Evolutionary conservation across 2,797 vertebrate species (phyloP), one percentile per base, ranked within the genome.

Genomic region (Oreochromis grahami): DNA sequence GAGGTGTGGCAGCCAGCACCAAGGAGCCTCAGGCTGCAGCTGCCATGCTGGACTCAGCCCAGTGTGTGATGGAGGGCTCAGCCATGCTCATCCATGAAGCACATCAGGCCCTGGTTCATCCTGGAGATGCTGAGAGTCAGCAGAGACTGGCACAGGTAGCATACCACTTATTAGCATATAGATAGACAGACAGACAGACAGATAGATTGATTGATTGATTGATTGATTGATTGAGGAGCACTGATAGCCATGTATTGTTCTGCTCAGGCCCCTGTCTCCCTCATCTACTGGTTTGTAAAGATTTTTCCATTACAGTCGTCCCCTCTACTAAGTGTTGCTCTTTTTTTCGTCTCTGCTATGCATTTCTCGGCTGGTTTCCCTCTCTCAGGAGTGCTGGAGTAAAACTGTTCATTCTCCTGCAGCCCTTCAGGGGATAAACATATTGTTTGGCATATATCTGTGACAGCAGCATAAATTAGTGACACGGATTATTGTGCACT

Each of bases 61-160:
- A 98, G 83, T 98, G 98, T 6, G 99, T 99, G 80, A 99, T 99
- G 98, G 98, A 99, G 88, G 98, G 98, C 80, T 99, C 99, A 0
- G 98, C 98, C 34, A 97, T 99, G 96, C 97, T 99, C 81, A 99
- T 99, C 89, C 98, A 99, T 5, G 98, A 99, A 90, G 98, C 98
- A 24, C 98, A 99, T 89, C 97, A 99, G 95, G 98, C 99, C 21
- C 95, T 99, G 89, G 96, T 98, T 58, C 98, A 97, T 45, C 98
- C 98, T 0, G 98, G 98, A 14, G 99, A 99, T 55, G 97, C 98
- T 0, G 99, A 99, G 93, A 98, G 98, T 87, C 99, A 99, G 89
- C 99, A 99, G 94, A 98, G 98, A 80, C 94, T 99, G 84, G 99
- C 99, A 11, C 99, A 99, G 97, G 99, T 99, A 96, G 91, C 76